A percentile compares a stretch with the other conserved stretches of the same genome.
Conservation (phyloP, 1,140 invertebrate species). For the Proales similis region DNA sequence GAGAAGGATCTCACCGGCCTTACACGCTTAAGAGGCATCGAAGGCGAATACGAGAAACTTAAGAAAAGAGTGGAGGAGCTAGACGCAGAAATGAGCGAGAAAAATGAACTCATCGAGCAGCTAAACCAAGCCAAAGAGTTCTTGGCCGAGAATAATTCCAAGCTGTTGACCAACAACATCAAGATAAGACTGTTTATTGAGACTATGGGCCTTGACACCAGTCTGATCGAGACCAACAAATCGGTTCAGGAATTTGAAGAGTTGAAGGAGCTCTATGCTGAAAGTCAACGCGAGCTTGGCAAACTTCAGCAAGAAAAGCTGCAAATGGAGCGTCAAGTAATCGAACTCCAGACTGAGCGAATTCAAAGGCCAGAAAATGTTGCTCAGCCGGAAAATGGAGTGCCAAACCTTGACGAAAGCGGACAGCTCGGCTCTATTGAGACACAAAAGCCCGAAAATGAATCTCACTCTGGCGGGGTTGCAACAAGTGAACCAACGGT, state of each 20-base stretch:
- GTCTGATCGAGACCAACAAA: slow-evolving; percentile 4
- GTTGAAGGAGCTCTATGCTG: too few relatives aligned
- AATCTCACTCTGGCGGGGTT: too few relatives aligned
- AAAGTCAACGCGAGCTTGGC: too few relatives aligned
- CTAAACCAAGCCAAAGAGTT: slow-evolving; percentile 34
- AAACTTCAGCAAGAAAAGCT: too few relatives aligned
- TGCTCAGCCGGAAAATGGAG: too few relatives aligned
- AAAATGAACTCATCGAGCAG: slow-evolving; percentile 30
- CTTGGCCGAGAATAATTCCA: slow-evolving; percentile 30
- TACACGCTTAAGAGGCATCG: not conserved
- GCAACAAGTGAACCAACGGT: too few relatives aligned
- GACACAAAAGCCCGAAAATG: too few relatives aligned
- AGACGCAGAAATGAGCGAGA: slow-evolving; percentile 1
- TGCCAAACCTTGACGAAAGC: too few relatives aligned
- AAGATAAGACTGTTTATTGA: slow-evolving; percentile 21
- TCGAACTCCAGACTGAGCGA: too few relatives aligned
- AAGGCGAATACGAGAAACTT: not conserved
- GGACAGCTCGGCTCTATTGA: too few relatives aligned
- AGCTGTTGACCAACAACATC: slow-evolving; percentile 29
- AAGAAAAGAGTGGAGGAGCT: not conserved
- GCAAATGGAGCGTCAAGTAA: too few relatives aligned
- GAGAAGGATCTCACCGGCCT: slow-evolving; percentile 4
- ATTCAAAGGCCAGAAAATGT: too few relatives aligned
- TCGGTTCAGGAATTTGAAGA: slow-evolving; percentile 26
- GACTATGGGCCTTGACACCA: slow-evolving; percentile 4